Evolutionary conservation across 2,797 vertebrate genomes (phyloP), one percentile per base, ranked within the genome.

Genomic region (Botia kubotai): DNA sequence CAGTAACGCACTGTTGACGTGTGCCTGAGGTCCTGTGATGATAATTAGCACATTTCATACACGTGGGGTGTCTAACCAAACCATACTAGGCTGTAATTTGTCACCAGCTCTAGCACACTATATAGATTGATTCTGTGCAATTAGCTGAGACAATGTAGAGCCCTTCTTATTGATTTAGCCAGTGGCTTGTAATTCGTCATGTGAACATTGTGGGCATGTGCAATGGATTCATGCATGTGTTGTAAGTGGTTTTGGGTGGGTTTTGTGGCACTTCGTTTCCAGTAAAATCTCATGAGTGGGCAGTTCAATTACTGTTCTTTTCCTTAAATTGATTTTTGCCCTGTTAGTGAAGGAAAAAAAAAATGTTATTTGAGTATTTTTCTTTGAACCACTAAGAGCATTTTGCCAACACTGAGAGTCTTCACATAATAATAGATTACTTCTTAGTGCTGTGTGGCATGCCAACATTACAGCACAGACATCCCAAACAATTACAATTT

Each of bases 41-140:
- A 62, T 89, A 89, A 91, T 92, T 92, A 88, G 90, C 82, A 71
- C 80, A 89, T 90, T 89, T 89, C 84, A 83, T 85, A 62, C 79
- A 89, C 88, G 90, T 88, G 50, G 86, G 89, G 83, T 55, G 36
- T 80, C 75, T 89, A 86, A 92, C 88, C 91, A 69, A 55, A 66
- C 83, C 84, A 87, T 89, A 86, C 82, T 87, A 84, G 82, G 83
- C 79, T 85, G 83, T 86, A 89, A 89, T 91, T 87, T 87, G 88
- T 91, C 90, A 92, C 91, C 91, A 89, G 85, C 81, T 77, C 77
- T 83, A 84, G 82, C 71, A 48, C 78, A 73, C 78, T 48, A 58
- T 80, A 80, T 80, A 80, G 71, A 79, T 79, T 79, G 76, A 83
- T 75, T 75, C n/a, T 0, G 48, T 63, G 86, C 79, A 86, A 89